Evolutionary conservation across 2,797 vertebrate genomes (phyloP).

Genomic region (Siniperca obscura): DNA sequence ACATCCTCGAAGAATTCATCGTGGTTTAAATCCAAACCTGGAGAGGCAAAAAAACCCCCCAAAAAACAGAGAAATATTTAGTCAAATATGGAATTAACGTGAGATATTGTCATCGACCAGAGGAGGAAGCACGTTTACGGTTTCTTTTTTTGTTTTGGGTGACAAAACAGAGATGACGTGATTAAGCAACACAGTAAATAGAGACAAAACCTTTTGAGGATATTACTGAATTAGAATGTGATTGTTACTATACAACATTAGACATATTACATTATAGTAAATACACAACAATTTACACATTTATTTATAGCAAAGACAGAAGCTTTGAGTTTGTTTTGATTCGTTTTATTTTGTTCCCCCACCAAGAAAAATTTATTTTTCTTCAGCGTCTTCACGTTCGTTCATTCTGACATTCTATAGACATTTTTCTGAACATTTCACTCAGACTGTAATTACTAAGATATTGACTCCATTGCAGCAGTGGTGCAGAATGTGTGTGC

Average conservation of each 20-base stretch:
- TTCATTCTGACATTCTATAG: not conserved
- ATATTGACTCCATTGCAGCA: constrained; percentile 14
- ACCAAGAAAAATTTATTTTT: not conserved
- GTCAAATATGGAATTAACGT: not conserved
- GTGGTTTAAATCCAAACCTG: constrained; percentile 63
- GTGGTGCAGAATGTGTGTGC: constrained; percentile 19
- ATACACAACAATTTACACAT: constrained; percentile 1
- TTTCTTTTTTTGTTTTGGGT: not conserved
- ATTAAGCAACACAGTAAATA: not conserved
- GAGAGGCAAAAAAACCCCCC: not conserved
- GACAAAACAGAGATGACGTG: not conserved
- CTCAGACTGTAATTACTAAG: not conserved
- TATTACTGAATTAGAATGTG: not conserved
- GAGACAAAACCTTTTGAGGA: not conserved
- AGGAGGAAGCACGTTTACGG: not conserved
- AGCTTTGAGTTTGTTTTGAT: constrained; percentile 17
- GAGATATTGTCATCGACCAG: not conserved
- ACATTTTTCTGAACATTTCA: not conserved
- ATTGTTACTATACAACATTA: not conserved
- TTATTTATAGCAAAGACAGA: constrained; percentile 25
- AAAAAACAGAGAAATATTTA: not conserved
- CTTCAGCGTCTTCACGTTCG: not conserved
- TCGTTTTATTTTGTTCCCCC: constrained; percentile 29
- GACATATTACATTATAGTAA: not conserved
- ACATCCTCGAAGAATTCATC: constrained; percentile 72